Evolutionary conservation across 2,113 vertebrate species (phyloP).

Genomic region (Candoia aspera): DNA sequence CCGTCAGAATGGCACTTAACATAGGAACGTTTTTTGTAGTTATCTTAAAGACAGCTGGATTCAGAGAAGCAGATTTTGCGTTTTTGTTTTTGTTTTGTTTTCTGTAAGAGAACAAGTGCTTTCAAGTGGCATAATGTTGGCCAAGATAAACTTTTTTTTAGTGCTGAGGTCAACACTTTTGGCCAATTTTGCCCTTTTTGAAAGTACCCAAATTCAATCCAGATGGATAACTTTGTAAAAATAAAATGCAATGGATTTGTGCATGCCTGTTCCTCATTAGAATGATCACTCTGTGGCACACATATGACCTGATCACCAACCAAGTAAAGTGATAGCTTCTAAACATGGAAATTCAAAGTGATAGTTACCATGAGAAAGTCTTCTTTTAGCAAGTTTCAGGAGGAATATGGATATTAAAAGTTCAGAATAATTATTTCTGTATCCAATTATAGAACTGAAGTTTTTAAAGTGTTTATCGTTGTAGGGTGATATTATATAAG

Average conservation of each 20-base stretch:
- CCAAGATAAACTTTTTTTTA: not conserved
- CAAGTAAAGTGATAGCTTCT: slow-evolving; percentile 5
- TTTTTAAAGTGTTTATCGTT: not conserved
- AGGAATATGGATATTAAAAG: slow-evolving; percentile 8
- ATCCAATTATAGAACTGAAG: slow-evolving; percentile 8
- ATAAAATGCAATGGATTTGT: not conserved
- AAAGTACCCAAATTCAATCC: not conserved
- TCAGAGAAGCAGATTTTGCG: not conserved
- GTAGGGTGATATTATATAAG: not conserved
- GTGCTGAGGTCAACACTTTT: not conserved
- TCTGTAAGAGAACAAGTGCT: not conserved
- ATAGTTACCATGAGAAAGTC: slow-evolving; percentile 2
- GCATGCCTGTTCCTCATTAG: not conserved
- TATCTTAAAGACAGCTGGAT: not conserved
- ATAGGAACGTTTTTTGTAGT: not conserved
- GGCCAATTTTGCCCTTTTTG: not conserved
- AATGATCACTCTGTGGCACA: not conserved
- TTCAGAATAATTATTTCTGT: slow-evolving; percentile 29
- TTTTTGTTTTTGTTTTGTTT: not conserved
- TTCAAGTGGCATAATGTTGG: not conserved
- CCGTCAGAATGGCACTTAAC: not conserved
- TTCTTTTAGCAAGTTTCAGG: not conserved
- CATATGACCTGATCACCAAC: not conserved
- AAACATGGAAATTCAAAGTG: not conserved
- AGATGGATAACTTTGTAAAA: not conserved